phyloP scores from a whole-genome alignment of 2,113 vertebrate genomes.

The Malurus melanocephalus region DNA sequence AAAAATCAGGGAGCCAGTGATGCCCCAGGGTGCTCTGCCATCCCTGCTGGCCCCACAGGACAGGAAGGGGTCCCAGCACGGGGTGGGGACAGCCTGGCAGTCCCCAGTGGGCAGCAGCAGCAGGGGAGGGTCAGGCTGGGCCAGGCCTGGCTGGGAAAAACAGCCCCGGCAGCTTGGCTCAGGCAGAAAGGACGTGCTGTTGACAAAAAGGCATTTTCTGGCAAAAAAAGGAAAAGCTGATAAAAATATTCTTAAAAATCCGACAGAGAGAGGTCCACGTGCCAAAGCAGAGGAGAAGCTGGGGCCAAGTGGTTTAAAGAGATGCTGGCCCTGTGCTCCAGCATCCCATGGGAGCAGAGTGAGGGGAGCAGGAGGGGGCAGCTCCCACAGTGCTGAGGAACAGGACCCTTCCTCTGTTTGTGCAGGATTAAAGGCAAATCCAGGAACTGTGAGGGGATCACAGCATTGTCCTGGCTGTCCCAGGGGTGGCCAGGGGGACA shows the following conservation, averaged over 20 bases:
- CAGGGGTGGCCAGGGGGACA: background rate
- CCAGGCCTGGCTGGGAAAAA: background rate
- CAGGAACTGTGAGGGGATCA: rapidly evolving
- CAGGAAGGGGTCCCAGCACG: background rate
- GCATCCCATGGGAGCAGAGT: rapidly evolving
- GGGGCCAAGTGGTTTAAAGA: background rate
- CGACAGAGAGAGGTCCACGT: background rate
- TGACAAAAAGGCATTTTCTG: constrained; percentile 50
- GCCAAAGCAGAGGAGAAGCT: background rate
- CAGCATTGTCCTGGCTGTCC: background rate
- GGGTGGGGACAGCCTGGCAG: background rate
- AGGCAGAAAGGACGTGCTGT: constrained; percentile 31
- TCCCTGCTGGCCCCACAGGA: background rate
- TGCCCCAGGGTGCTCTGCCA: background rate
- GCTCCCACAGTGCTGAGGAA: background rate
- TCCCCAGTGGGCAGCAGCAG: background rate
- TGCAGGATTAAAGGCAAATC: rapidly evolving
- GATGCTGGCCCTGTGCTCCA: background rate
- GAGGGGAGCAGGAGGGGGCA: background rate
- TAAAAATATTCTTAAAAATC: constrained; percentile 43
- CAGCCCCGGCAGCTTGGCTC: background rate
- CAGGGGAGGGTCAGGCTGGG: background rate
- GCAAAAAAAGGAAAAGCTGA: constrained; percentile 53
- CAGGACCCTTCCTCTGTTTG: background rate
- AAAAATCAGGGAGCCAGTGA: background rate